These are phyloP conservation scores for Tuta absoluta DNA, from an alignment of 2,888 invertebrate species.

Conservation along the genomic window DNA sequence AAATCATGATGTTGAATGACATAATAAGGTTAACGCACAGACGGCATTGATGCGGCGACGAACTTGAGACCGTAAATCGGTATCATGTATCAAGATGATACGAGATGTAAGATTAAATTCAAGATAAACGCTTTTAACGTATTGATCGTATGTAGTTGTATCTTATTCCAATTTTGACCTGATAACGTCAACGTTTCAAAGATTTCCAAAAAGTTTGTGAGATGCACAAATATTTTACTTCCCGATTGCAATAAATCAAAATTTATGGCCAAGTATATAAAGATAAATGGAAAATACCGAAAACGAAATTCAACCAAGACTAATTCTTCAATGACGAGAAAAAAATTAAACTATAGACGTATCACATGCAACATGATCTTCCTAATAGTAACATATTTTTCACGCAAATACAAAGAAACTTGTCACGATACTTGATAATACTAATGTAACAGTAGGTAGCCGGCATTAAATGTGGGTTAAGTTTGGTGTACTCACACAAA, in stretches of 20 bases:
- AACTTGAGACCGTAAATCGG: background rate
- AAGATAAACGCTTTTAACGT: background rate
- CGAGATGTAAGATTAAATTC: background rate
- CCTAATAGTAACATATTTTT: background rate
- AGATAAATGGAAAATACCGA: no score
- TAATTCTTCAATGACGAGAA: no score
- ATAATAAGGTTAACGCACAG: conserved; percentile 16
- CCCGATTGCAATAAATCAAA: background rate
- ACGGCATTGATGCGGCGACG: conserved; percentile 6
- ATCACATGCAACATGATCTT: background rate
- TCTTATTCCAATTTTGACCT: background rate
- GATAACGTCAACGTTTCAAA: background rate
- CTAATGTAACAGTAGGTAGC: conserved; percentile 34
- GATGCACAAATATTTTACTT: background rate
- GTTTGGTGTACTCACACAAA: conserved; percentile 27
- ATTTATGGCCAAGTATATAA: no score
- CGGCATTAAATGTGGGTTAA: conserved; percentile 32
- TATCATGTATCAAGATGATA: background rate
- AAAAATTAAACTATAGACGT: background rate
- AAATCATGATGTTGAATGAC: conserved; percentile 24
- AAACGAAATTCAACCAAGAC: no score
- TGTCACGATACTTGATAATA: conserved; percentile 31
- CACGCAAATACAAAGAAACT: background rate
- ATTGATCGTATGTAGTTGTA: background rate
- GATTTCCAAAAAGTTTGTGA: background rate